These are phyloP conservation scores for Nasua narica DNA, from an alignment of 2,797 vertebrate genomes.

Conservation along the genomic window DNA sequence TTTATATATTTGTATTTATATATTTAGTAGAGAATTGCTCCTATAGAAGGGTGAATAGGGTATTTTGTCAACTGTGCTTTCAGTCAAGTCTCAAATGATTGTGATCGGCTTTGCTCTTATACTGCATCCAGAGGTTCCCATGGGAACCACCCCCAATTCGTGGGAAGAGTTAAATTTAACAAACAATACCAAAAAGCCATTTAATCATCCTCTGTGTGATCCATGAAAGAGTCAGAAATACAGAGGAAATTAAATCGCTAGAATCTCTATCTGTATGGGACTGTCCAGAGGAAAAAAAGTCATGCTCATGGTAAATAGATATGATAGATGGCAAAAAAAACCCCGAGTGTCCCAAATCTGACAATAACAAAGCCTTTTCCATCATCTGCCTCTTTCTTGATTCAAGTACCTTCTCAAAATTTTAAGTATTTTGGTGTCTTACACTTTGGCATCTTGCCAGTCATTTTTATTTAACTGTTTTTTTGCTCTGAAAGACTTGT, in stretches of 20 bases:
- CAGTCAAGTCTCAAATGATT: neutral
- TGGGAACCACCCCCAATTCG: neutral
- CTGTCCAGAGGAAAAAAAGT: neutral
- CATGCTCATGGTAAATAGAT: fast-evolving
- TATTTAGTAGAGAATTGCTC: neutral
- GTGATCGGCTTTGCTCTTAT: neutral
- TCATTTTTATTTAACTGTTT: neutral
- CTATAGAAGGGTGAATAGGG: neutral
- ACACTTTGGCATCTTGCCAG: neutral
- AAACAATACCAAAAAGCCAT: conserved; percentile 36
- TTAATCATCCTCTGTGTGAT: conserved; percentile 21
- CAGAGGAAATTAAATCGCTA: neutral
- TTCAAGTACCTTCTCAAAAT: neutral
- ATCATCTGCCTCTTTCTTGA: neutral
- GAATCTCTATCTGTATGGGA: neutral
- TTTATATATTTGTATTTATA: neutral
- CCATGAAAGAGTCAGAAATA: neutral
- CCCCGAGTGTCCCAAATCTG: neutral
- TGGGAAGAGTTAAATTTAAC: conserved; percentile 47
- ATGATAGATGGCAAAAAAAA: neutral
- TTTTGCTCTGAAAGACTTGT: conserved; percentile 58
- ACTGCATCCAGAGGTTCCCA: neutral
- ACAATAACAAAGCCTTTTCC: neutral
- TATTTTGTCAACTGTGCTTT: neutral
- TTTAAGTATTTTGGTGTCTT: neutral